Evolutionary conservation across 2,797 vertebrate genomes (phyloP), one percentile per base, ranked within the genome.

Genomic region (Clarias platycephalus): DNA sequence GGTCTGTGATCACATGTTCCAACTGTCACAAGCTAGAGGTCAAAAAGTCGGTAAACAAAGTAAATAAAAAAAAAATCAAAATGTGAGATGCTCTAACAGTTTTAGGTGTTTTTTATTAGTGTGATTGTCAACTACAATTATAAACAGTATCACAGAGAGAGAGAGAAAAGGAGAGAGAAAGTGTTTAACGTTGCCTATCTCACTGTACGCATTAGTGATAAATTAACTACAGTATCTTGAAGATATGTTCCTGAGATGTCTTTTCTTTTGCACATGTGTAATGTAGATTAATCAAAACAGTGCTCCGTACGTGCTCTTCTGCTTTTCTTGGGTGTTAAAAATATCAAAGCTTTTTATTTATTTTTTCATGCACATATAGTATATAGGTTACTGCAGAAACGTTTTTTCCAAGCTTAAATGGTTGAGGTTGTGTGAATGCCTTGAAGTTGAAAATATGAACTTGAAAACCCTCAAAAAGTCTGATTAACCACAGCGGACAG

Each of bases 141-240:
- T 22, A 58, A 10, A 49, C 44, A 49, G 44, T 49, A 49, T 49
- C 24, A 64, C 1, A 62, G 26, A 58, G 74, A 77, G 20, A 77
- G 20, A 58, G 18, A 77, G 53, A 76, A 26, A 82, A 66, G n/a
- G 58, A 83, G 63, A 75, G 66, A 80, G 13, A 71, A 26, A n/a
- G n/a, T n/a, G n/a, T n/a, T n/a, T n/a, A n/a, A n/a, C n/a, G n/a
- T n/a, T n/a, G n/a, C n/a, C n/a, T 55, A 74, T 40, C 10, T 70
- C 70, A 72, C 40, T 26, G 40, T 5, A 24, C n/a, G 24, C 40
- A n/a, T 44, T 72, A 15, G 0, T 49, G 22, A 15, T 7, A 18
- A 72, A 72, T 7, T 16, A 44, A n/a, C 22, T n/a, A 24, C 1
- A 44, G 4, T 49, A 49, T 49, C 44, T 49, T 49, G 4, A 16